These are phyloP conservation scores for Calonectris borealis DNA, from an alignment of 2,113 vertebrate species.

Conservation along the genomic window DNA sequence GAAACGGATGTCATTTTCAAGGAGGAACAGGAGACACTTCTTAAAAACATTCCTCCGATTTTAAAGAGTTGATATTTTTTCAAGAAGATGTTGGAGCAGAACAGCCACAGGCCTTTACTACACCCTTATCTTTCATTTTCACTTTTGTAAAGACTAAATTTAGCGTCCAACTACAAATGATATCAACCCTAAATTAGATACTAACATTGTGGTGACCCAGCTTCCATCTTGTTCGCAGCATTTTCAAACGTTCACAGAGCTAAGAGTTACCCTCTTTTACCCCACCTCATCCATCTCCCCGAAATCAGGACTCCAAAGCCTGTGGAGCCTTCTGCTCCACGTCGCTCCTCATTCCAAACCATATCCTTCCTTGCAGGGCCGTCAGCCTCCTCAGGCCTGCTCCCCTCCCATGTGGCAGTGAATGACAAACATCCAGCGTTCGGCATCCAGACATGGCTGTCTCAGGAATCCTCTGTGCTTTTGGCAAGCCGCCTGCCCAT, in stretches of 20 bases:
- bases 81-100: not conserved
- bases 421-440: not conserved
- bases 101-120: not conserved
- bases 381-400: not conserved
- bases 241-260: not conserved
- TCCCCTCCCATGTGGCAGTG: not conserved
- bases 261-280: not conserved
- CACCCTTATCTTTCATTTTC: not conserved
- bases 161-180: not conserved
- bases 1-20: not conserved
- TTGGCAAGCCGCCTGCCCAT: not conserved
- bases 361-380: not conserved
- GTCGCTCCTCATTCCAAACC: not conserved
- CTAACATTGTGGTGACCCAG: not conserved
- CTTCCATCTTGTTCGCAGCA: not conserved
- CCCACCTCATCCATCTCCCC: not conserved
- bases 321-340: not conserved
- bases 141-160: not conserved
- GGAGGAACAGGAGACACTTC: not conserved
- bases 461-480: not conserved
- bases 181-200: not conserved
- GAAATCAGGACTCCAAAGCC: not conserved
- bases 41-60: not conserved
- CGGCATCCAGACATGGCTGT: not conserved
- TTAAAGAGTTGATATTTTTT: not conserved